Percentiles rank a stretch among this genome's conserved stretches.
Evolutionary conservation across 2,797 vertebrate genomes (phyloP).

Genomic region (Tokudaia tokunoshimensis): DNA sequence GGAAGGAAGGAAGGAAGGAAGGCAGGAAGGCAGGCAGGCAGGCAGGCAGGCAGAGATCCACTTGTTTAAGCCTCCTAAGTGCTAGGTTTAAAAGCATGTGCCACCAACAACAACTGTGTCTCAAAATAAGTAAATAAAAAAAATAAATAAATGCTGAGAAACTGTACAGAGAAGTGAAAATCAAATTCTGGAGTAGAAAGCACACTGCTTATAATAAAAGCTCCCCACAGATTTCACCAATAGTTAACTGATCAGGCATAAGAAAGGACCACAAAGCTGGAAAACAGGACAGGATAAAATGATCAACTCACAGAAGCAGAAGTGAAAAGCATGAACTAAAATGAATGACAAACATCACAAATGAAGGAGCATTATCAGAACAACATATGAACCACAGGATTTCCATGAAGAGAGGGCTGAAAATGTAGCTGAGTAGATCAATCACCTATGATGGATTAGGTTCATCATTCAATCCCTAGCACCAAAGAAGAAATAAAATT

Average conservation of each 20-base stretch:
- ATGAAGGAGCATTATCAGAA: background rate
- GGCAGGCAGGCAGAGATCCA: no score
- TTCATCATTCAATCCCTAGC: background rate
- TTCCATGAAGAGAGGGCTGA: background rate
- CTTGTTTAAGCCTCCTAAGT: no score
- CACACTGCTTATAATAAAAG: background rate
- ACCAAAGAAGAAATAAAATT: background rate
- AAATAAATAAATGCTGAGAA: background rate
- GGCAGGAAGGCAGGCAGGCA: no score
- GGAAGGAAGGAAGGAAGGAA: no score
- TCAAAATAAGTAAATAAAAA: background rate
- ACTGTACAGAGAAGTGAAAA: background rate
- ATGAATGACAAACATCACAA: background rate
- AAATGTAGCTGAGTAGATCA: background rate
- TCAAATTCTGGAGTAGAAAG: background rate
- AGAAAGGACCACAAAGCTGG: background rate
- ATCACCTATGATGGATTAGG: background rate
- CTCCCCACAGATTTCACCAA: background rate
- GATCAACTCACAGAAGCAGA: background rate
- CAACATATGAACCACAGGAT: background rate
- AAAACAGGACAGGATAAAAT: background rate
- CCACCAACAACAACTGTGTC: no score
- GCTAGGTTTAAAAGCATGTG: no score
- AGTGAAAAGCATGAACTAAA: constrained; percentile 11
- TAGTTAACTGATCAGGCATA: background rate